A percentile compares a stretch with the other conserved stretches of the same genome.
Evolutionary conservation across 2,888 invertebrate genomes (phyloP).

Genomic region (Megastigmus dorsalis): DNA sequence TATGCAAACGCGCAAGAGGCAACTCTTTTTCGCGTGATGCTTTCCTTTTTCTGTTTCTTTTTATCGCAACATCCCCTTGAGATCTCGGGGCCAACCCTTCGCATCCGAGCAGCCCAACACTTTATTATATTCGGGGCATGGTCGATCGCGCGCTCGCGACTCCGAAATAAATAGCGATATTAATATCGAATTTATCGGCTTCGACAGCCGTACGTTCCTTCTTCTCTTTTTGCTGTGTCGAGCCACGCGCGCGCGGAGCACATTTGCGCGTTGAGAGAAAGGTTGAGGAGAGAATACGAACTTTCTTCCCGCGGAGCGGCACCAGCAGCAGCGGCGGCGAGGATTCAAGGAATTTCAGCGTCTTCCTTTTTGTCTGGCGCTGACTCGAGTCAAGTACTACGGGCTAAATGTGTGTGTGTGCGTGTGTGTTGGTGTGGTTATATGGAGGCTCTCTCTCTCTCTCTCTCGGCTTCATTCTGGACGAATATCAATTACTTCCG

Average conservation of each 20-base stretch:
- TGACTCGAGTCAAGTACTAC: too few species aligned
- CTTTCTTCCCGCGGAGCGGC: conserved; percentile 6
- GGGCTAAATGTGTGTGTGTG: background rate
- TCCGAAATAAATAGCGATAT: conserved; percentile 53
- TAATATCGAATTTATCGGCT: conserved; percentile 56
- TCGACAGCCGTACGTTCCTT: conserved; percentile 46
- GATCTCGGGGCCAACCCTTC: background rate
- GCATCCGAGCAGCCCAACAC: conserved; percentile 29
- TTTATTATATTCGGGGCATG: conserved; percentile 47
- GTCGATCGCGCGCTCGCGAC: too few species aligned
- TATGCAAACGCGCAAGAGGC: conserved; percentile 56
- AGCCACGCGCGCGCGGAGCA: too few species aligned
- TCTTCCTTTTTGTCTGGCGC: conserved; percentile 25
- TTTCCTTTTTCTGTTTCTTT: conserved; percentile 39
- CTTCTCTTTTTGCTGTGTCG: conserved; percentile 6
- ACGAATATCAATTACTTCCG: conserved; percentile 56
- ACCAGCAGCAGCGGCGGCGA: background rate
- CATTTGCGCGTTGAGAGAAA: too few species aligned
- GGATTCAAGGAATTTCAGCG: conserved; percentile 19
- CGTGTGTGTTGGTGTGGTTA: background rate
- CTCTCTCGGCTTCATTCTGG: conserved; percentile 17
- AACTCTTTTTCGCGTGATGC: conserved; percentile 47
- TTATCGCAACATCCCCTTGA: background rate
- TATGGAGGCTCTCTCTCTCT: background rate
- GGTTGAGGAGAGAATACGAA: background rate